These are phyloP conservation scores for Lepidocyrtoides sp. DNA, from an alignment of 2,888 invertebrate species.

Conservation along the genomic window DNA sequence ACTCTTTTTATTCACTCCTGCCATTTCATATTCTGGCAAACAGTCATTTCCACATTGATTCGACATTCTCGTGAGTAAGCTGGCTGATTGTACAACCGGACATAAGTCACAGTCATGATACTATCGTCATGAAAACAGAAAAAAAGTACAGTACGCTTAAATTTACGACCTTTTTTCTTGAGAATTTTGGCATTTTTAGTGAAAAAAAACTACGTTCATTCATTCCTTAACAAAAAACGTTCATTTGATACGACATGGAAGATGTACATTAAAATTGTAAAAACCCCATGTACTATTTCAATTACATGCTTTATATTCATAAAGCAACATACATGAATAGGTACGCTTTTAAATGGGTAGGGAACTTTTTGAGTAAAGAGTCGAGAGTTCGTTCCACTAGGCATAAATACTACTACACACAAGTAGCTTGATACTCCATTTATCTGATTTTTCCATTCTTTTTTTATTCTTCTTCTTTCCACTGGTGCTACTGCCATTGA, in stretches of 20 bases:
- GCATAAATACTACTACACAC: too few relatives aligned
- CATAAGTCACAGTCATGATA: background rate
- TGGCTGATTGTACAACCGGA: background rate
- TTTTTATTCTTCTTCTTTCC: background rate
- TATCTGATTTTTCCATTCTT: constrained; percentile 9
- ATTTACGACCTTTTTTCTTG: background rate
- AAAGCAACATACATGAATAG: background rate
- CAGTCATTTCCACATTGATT: constrained; percentile 1
- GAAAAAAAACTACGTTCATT: background rate
- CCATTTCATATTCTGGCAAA: background rate
- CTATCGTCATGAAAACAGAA: background rate
- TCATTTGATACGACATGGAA: background rate
- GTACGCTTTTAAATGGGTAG: background rate
- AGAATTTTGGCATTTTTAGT: background rate
- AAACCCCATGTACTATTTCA: background rate
- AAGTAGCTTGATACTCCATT: background rate
- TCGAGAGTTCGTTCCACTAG: background rate
- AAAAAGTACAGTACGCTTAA: background rate
- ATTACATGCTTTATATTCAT: background rate
- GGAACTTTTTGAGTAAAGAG: background rate
- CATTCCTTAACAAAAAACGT: background rate
- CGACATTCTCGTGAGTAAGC: constrained; percentile 10
- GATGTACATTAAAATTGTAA: constrained; percentile 10
- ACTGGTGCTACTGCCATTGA: too few relatives aligned
- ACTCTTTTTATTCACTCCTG: background rate